phyloP scores from a whole-genome alignment of 2,888 invertebrate genomes.

The Taphrorychus bicolor region DNA sequence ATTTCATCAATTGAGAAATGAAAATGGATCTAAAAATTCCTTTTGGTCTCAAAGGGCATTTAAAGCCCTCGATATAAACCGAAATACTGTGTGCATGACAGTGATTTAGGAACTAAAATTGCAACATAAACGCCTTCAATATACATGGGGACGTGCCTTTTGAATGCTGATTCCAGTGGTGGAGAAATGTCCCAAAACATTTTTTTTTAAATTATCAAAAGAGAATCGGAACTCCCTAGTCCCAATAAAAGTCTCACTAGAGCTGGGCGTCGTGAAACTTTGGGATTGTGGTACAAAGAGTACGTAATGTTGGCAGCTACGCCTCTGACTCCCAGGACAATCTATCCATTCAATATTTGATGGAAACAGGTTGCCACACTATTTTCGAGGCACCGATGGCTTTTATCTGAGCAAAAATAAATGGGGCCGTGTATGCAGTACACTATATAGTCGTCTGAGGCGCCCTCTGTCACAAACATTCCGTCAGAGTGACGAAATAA shows the following conservation, averaged over 20 bases:
- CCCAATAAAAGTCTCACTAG: not conserved
- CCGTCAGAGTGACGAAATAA: too few species aligned
- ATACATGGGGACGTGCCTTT: not conserved
- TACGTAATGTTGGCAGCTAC: not conserved
- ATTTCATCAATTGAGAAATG: too few species aligned
- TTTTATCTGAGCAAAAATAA: not conserved
- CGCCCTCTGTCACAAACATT: too few species aligned
- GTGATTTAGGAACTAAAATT: not conserved
- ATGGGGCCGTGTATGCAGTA: not conserved
- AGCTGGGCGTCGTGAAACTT: not conserved
- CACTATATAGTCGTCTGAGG: not conserved
- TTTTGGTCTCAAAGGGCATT: not conserved
- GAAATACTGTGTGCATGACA: not conserved
- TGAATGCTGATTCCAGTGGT: not conserved
- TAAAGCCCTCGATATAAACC: not conserved
- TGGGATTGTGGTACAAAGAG: not conserved
- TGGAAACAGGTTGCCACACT: not conserved
- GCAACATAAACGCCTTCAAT: not conserved
- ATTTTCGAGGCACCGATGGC: not conserved
- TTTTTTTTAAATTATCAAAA: not conserved
- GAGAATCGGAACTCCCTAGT: not conserved
- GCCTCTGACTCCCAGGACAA: not conserved
- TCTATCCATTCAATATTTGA: not conserved
- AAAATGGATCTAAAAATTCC: not conserved
- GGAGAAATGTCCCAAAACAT: not conserved